Conservation (phyloP, 2,797 vertebrate genomes). For the Brachyalestes nurse region DNA sequence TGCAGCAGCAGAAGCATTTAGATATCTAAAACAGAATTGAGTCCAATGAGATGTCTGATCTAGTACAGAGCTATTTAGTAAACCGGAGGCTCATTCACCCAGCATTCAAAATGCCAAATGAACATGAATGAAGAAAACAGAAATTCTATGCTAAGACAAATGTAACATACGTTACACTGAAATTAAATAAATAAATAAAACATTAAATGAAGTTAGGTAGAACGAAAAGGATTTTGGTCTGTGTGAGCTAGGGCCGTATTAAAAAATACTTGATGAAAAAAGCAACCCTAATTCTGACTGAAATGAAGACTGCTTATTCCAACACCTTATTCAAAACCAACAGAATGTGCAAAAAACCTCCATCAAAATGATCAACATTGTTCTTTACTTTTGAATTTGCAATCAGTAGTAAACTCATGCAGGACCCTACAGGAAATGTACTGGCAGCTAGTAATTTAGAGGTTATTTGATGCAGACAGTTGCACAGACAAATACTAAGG, state of each 20-base stretch:
- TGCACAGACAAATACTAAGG: neutral
- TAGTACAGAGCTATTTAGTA: neutral
- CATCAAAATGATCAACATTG: neutral
- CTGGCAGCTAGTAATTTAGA: neutral
- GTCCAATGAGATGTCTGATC: neutral
- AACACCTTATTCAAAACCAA: neutral
- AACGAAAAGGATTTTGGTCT: neutral
- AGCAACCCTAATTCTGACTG: neutral
- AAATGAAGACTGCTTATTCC: neutral
- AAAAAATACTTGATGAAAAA: neutral
- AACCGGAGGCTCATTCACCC: neutral
- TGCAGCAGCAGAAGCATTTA: neutral
- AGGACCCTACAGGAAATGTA: neutral
- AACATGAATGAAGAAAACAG: neutral
- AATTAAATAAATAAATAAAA: too few species aligned
- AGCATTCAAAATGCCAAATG: neutral
- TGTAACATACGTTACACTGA: too few species aligned
- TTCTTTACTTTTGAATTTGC: neutral
- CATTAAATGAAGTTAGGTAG: neutral
- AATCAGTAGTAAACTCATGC: neutral
- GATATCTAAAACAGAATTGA: neutral
- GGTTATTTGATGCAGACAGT: neutral
- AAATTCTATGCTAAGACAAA: neutral
- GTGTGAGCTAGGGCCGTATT: neutral
- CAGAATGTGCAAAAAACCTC: neutral